Percentiles rank a stretch among this genome's conserved stretches.
These are phyloP conservation scores for Hetaerina americana DNA, from an alignment of 1,140 invertebrate genomes.

Conservation along the genomic window DNA sequence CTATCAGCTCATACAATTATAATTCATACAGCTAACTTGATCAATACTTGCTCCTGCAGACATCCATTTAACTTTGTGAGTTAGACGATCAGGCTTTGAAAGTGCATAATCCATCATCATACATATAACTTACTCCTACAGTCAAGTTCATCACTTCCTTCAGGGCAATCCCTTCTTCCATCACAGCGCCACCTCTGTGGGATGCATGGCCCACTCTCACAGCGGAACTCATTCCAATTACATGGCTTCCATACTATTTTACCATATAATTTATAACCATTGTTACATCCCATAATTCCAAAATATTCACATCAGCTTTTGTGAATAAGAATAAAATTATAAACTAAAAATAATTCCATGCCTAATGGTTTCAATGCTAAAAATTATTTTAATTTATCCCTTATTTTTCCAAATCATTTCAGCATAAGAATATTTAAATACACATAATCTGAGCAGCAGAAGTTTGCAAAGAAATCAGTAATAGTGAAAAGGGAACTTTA, in stretches of 20 bases:
- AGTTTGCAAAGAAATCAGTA: too few relatives aligned
- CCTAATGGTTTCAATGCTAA: too few relatives aligned
- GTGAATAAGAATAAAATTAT: slow-evolving; percentile 3
- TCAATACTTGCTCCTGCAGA: neutral
- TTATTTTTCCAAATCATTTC: too few relatives aligned
- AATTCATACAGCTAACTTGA: neutral
- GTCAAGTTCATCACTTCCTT: slow-evolving; percentile 51
- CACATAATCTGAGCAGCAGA: too few relatives aligned
- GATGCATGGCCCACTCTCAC: slow-evolving; percentile 55
- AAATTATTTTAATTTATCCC: too few relatives aligned
- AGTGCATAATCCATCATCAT: neutral
- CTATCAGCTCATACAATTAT: too few relatives aligned
- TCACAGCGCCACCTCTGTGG: slow-evolving; percentile 39
- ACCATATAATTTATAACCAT: neutral
- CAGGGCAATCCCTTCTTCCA: slow-evolving; percentile 49
- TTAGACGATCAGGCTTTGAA: neutral
- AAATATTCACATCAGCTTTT: neutral
- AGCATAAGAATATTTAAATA: too few relatives aligned
- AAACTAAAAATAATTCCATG: too few relatives aligned
- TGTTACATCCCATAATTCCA: neutral
- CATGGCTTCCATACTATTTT: slow-evolving; percentile 21
- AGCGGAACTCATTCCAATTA: slow-evolving; percentile 31
- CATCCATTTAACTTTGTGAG: neutral
- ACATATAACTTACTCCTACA: slow-evolving; percentile 25
- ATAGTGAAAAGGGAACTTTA: too few relatives aligned